Conservation (phyloP, 2,797 vertebrate species). For the Crypturellus tataupa region DNA sequence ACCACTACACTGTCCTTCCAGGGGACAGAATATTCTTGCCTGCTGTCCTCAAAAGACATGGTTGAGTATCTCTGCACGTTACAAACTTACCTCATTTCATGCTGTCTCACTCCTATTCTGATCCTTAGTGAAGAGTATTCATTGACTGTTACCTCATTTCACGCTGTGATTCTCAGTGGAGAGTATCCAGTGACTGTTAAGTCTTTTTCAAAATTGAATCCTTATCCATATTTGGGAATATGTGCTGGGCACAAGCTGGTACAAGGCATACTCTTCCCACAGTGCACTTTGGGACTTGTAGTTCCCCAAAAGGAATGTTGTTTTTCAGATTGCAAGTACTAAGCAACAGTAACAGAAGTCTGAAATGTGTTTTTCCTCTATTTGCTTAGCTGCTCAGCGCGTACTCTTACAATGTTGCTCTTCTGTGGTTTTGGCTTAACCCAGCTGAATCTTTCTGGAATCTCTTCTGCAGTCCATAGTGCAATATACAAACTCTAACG, state of each 20-base stretch:
- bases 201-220: slow-evolving; percentile 74
- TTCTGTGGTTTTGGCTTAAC: background rate
- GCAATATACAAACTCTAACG: accelerated
- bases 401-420: background rate
- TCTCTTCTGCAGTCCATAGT: background rate
- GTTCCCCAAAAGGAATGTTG: slow-evolving; percentile 70
- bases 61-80: background rate
- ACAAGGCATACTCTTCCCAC: slow-evolving; percentile 33
- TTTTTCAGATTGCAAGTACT: background rate
- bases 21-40: background rate
- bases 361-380: background rate
- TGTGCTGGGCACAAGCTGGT: slow-evolving; percentile 73
- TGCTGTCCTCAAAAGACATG: background rate
- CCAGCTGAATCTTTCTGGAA: background rate
- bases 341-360: background rate
- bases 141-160: slow-evolving; percentile 38
- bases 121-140: slow-evolving; percentile 45
- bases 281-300: slow-evolving; percentile 80
- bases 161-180: slow-evolving; percentile 25
- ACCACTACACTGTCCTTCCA: background rate
- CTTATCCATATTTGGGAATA: slow-evolving; percentile 84
- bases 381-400: background rate
- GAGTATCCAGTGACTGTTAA: slow-evolving; percentile 15
- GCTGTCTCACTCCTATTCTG: background rate
- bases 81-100: slow-evolving; percentile 63